Evolutionary conservation across 2,113 vertebrate species (phyloP).

Genomic region (Murina feae): DNA sequence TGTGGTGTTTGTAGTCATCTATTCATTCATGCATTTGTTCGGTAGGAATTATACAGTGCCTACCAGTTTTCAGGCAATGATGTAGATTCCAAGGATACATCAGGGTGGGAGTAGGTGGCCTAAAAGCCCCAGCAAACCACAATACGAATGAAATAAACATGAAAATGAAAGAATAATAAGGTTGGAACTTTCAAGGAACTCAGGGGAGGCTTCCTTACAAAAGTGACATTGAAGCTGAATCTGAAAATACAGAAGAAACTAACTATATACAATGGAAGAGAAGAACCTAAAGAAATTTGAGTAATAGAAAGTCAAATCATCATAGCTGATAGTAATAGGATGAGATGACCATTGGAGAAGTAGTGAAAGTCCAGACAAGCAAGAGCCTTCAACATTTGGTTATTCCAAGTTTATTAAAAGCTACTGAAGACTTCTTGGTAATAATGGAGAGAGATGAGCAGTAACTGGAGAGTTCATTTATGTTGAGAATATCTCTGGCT

Average conservation of each 20-base stretch:
- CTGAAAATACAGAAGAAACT: background rate
- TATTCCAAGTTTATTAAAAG: background rate
- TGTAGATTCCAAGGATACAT: background rate
- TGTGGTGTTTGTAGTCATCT: background rate
- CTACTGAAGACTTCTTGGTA: background rate
- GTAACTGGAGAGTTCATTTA: background rate
- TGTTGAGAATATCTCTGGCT: background rate
- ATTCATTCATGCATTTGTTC: background rate
- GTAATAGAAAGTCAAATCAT: background rate
- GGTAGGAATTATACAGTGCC: background rate
- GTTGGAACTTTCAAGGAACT: background rate
- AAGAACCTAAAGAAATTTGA: background rate
- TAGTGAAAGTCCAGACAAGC: background rate
- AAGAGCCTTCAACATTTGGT: background rate
- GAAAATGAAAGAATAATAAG: background rate
- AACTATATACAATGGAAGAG: background rate
- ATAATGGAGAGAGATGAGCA: background rate
- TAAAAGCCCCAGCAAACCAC: background rate
- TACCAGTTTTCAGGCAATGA: background rate
- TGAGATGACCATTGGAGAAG: background rate
- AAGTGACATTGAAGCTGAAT: conserved; percentile 6
- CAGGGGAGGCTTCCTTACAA: background rate
- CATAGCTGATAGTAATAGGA: no score
- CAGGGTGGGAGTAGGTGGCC: background rate
- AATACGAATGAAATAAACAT: background rate